These are phyloP conservation scores for Holothuria scabra DNA, from an alignment of 53 echinoderm and acorn worm species.

Conservation along the genomic window DNA sequence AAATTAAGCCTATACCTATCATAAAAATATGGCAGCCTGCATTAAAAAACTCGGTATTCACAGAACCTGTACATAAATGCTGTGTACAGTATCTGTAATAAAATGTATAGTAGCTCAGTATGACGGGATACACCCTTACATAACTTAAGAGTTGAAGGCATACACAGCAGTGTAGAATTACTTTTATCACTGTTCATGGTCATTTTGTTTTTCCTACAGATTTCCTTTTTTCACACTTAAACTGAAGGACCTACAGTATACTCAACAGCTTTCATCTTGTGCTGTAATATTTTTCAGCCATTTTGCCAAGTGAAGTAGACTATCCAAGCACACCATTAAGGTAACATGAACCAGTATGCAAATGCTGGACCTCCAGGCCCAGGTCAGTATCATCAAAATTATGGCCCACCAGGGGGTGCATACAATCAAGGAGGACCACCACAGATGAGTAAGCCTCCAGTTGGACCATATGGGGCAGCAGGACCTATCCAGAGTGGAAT, in stretches of 20 bases:
- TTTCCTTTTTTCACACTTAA: no score
- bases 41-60: no score
- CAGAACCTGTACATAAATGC: no score
- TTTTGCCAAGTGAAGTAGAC: neutral
- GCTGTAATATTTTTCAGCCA: neutral
- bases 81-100: no score
- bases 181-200: no score
- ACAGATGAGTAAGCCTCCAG: constrained; percentile 35
- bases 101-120: no score
- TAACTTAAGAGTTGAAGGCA: no score
- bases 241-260: neutral
- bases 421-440: constrained; percentile 15
- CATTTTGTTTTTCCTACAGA: no score
- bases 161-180: no score
- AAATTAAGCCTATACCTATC: no score
- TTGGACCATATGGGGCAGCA: constrained; percentile 49
- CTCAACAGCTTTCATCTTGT: neutral
- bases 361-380: constrained; percentile 34
- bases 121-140: no score
- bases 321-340: neutral
- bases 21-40: no score
- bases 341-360: constrained; percentile 26
- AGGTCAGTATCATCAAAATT: constrained; percentile 33
- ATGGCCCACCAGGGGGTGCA: constrained; percentile 24
- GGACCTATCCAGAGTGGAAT: constrained; percentile 1